phyloP scores from a whole-genome alignment of 1,140 invertebrate species.

The Goniozus legneri region DNA sequence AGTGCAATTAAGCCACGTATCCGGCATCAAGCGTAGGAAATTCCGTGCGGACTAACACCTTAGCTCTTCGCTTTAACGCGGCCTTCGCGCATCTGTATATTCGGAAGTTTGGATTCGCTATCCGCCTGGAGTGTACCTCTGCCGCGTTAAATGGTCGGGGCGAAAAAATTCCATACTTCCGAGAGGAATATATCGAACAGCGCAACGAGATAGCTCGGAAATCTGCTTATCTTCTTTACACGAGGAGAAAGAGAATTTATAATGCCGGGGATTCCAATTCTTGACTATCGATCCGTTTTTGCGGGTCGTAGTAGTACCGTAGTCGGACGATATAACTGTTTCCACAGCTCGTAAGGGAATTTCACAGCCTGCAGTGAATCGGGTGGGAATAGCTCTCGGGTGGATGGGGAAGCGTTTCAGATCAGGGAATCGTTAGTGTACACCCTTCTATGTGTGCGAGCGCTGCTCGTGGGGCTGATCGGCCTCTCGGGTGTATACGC shows the following conservation, averaged over 20 bases:
- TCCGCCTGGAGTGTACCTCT: too few relatives aligned
- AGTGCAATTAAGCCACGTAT: conserved; percentile 52
- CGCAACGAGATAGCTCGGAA: too few relatives aligned
- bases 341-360: conserved; percentile 33
- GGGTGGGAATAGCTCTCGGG: conserved; percentile 25
- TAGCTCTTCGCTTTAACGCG: conserved; percentile 41
- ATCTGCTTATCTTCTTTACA: too few relatives aligned
- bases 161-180: too few relatives aligned
- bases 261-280: conserved; percentile 18
- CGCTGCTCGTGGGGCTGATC: conserved; percentile 23
- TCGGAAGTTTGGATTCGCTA: too few relatives aligned
- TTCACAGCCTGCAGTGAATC: conserved; percentile 16
- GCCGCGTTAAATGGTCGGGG: too few relatives aligned
- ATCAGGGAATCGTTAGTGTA: conserved; percentile 29
- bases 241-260: too few relatives aligned
- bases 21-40: conserved; percentile 45
- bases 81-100: too few relatives aligned
- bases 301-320: neutral
- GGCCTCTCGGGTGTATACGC: conserved; percentile 17
- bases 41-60: conserved; percentile 46
- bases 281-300: conserved; percentile 16
- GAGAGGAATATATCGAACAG: too few relatives aligned
- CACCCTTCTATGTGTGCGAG: conserved; percentile 20
- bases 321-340: conserved; percentile 19
- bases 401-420: conserved; percentile 26